Evolutionary conservation across 2,888 invertebrate species (phyloP), one percentile per base, ranked within the genome.

Genomic region (Crossocerus cetratus): DNA sequence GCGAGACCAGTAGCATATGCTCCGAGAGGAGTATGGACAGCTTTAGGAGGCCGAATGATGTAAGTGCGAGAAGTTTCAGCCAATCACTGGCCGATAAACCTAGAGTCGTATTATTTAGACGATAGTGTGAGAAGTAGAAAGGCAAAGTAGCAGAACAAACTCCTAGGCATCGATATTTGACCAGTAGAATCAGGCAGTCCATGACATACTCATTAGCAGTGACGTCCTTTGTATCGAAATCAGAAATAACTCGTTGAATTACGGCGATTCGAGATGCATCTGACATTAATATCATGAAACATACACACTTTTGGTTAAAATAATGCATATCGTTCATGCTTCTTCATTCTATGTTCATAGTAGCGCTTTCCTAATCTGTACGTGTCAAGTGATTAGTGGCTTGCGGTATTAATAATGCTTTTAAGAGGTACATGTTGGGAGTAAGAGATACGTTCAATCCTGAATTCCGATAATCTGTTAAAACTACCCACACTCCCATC

Each of bases 1-100:
- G 98, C 8, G 98, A 99, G 90, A 98, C 98, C 0, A 98, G 98
- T 59, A 98, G 98, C 87, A 95, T 99, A 13, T 98, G 98, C 89
- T 98, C 98, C 0, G 98, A 98, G 86, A 92, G 96, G 32, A 97
- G 97, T 62, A 94, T 95, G 82, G 96, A 97, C 89, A 96, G 96
- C 2, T 96, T 93, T 83, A 93, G 96, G 73, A 92, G 96, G 82
- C 94, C 93, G 45, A 94, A 95, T 83, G 97, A 97, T 91, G 96
- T 96, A 90, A 94, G 95, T 93, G 71, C 22, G 82, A 22, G 43
- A 3, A 53, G 32, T 32, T 32, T 32, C 32, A 32, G 32, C 32
- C 32, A 32, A 32, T 32, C 8, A 32, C 32, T 32, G 8, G 5
- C 11, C 32, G 32, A 32, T 32, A 11, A 32, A 32, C 32, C 32